These are phyloP conservation scores for Machaerirhynchus nigripectus DNA, from an alignment of 2,113 vertebrate species.

Conservation along the genomic window DNA sequence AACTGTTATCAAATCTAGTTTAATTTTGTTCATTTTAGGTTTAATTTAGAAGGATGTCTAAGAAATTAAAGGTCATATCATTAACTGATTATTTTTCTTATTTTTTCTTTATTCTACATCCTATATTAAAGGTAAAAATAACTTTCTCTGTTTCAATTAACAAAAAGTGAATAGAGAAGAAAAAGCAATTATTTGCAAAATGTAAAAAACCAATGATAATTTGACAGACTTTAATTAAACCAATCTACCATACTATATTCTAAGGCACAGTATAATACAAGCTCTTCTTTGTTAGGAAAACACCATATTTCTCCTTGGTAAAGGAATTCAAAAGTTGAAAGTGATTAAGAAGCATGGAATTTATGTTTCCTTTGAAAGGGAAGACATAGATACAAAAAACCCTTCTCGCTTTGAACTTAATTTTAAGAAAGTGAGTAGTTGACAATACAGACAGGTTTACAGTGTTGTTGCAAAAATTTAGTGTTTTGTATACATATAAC, in stretches of 20 bases:
- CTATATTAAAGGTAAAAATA: conserved; percentile 35
- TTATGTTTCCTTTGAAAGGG: conserved; percentile 4
- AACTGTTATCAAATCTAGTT: background rate
- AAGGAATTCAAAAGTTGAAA: conserved; percentile 25
- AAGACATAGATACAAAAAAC: background rate
- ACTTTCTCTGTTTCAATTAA: conserved; percentile 58
- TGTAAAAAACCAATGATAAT: conserved; percentile 79
- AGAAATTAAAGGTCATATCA: conserved; percentile 52
- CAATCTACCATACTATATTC: conserved; percentile 75
- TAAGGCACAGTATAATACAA: conserved; percentile 61
- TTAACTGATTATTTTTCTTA: conserved; percentile 2
- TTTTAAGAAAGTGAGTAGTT: background rate
- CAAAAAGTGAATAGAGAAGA: conserved; percentile 62
- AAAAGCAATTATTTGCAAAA: conserved; percentile 78
- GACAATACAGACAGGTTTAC: background rate
- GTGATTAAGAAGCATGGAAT: conserved; percentile 34
- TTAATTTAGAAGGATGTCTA: conserved; percentile 43
- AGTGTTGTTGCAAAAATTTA: background rate
- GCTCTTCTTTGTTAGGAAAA: conserved; percentile 45
- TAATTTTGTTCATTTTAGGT: conserved; percentile 34
- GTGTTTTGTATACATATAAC: background rate
- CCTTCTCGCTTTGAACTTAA: background rate
- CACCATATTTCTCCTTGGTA: conserved; percentile 32
- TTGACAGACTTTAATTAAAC: conserved; percentile 85
- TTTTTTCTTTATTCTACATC: background rate